Conservation (phyloP, 2,888 invertebrate genomes). For the Biston betularia region DNA sequence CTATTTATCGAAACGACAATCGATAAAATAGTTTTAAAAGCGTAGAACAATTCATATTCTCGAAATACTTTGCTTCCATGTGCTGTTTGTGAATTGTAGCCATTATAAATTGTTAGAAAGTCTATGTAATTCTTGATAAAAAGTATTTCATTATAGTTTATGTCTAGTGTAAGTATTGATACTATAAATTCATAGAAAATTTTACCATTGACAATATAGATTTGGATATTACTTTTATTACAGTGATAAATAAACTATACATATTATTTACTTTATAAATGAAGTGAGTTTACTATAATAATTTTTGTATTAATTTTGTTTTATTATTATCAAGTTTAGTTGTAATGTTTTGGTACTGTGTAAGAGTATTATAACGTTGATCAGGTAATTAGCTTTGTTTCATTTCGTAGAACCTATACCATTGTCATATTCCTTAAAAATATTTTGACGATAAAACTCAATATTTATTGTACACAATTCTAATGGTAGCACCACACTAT, state of each 20-base stretch:
- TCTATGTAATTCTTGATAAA: slow-evolving; percentile 24
- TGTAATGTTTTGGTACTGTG: slow-evolving; percentile 62
- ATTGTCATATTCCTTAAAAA: neutral
- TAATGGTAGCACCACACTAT: too few relatives aligned
- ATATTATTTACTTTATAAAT: slow-evolving; percentile 38
- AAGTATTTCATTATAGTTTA: slow-evolving; percentile 28
- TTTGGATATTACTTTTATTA: slow-evolving; percentile 45
- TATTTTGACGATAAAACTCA: too few relatives aligned
- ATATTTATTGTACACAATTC: too few relatives aligned
- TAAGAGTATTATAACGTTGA: slow-evolving; percentile 63
- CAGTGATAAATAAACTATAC: slow-evolving; percentile 36
- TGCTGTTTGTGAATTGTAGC: slow-evolving; percentile 33
- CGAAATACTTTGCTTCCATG: slow-evolving; percentile 28
- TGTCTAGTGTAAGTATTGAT: slow-evolving; percentile 7
- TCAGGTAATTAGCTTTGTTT: slow-evolving; percentile 55
- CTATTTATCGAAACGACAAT: slow-evolving; percentile 13
- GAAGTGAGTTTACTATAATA: slow-evolving; percentile 41
- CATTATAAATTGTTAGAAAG: slow-evolving; percentile 23
- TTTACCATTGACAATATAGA: slow-evolving; percentile 38
- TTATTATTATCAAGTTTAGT: slow-evolving; percentile 54
- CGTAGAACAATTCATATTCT: slow-evolving; percentile 20
- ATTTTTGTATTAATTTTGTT: slow-evolving; percentile 50
- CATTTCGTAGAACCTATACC: slow-evolving; percentile 29
- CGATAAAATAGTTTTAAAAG: slow-evolving; percentile 13
- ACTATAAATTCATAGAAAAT: slow-evolving; percentile 22